Evolutionary conservation across 2,113 vertebrate genomes (phyloP).

Genomic region (Xiphophorus hellerii): DNA sequence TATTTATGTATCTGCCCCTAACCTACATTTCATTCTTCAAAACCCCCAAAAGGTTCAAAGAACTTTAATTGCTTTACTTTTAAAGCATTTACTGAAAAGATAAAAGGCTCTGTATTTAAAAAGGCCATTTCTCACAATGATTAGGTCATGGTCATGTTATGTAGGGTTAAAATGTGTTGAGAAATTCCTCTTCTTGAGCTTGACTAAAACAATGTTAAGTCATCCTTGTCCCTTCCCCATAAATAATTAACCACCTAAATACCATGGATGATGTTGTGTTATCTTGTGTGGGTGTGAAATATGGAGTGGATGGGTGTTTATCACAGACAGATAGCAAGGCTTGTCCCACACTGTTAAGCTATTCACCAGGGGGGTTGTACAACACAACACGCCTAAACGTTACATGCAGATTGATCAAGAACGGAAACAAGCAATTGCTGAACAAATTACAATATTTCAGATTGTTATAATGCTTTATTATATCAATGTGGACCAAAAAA

Average conservation of each 20-base stretch:
- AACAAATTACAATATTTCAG: not conserved
- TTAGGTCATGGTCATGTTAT: not conserved
- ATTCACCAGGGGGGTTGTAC: not conserved
- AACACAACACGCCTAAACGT: not conserved
- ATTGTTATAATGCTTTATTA: not conserved
- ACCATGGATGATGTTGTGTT: not conserved
- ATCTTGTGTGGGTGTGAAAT: not conserved
- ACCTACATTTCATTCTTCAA: not conserved
- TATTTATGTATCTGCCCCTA: not conserved
- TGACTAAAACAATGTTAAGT: not conserved
- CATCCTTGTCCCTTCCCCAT: not conserved
- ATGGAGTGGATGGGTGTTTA: not conserved
- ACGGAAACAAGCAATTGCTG: not conserved
- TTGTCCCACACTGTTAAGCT: not conserved
- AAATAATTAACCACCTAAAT: not conserved
- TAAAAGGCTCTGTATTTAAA: not conserved
- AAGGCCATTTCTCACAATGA: no score
- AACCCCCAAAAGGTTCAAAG: not conserved
- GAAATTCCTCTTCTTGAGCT: not conserved
- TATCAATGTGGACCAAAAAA: not conserved
- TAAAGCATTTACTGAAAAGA: not conserved
- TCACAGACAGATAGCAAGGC: not conserved
- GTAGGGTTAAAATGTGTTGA: not conserved
- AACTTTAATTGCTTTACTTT: not conserved
- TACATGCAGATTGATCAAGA: not conserved